A percentile compares a stretch with the other conserved stretches of the same genome.
phyloP scores from a whole-genome alignment of 1,140 invertebrate species.

The Procambarus virginalis region DNA sequence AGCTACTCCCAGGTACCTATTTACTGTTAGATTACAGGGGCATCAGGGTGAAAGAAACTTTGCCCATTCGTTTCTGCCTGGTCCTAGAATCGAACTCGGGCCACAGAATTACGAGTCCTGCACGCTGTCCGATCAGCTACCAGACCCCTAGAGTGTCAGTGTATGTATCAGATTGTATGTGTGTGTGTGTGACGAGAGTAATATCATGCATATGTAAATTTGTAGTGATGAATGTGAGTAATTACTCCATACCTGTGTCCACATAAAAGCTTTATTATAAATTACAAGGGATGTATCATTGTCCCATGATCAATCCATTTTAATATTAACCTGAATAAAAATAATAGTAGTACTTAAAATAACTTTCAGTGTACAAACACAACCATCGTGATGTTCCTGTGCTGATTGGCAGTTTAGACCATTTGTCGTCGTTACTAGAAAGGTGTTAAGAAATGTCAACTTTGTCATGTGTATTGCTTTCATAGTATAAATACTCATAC shows the following conservation, averaged over 20 bases:
- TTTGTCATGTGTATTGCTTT: neutral
- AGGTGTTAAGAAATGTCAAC: neutral
- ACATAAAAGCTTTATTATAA: neutral
- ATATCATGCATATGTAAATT: neutral
- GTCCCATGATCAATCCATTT: neutral
- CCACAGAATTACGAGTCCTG: no score
- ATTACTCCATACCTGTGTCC: no score
- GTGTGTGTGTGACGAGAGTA: neutral
- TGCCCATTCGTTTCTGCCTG: no score
- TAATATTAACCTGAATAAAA: neutral
- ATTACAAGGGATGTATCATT: neutral
- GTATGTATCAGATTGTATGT: neutral
- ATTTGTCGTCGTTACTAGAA: neutral
- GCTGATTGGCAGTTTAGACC: neutral
- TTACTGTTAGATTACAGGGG: no score
- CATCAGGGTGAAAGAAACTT: no score
- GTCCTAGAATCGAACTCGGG: no score
- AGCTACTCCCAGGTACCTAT: no score
- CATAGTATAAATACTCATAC: neutral
- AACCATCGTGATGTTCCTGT: neutral
- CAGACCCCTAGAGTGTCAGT: neutral
- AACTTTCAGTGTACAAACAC: neutral
- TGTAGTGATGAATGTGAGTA: neutral
- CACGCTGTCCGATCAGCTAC: no score
- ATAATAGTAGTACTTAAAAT: neutral